phyloP scores from a whole-genome alignment of 35 echinoderm and acorn worm genomes.

The Eucidaris tribuloides region DNA sequence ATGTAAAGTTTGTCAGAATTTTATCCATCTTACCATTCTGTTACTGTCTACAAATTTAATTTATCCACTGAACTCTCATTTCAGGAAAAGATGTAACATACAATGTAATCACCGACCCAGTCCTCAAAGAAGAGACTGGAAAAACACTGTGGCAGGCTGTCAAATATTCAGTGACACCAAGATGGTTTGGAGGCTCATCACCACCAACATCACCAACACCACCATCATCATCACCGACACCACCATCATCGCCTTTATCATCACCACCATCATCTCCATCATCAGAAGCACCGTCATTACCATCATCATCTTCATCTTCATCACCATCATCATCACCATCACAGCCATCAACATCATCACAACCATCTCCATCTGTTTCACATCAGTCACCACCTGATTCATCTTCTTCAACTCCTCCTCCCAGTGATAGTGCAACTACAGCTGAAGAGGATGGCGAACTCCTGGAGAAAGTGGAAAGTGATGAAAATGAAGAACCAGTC shows the following conservation, averaged over 20 bases:
- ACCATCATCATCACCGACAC: not conserved
- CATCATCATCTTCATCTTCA: not conserved
- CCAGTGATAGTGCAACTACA: not conserved
- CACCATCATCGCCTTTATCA: not conserved
- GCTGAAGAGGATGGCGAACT: not conserved
- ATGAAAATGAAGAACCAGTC: not conserved
- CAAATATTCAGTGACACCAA: conserved; percentile 49
- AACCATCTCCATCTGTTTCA: not conserved
- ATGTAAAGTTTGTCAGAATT: not conserved
- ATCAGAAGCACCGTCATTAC: not conserved
- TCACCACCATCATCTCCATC: not conserved
- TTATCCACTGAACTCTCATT: not conserved
- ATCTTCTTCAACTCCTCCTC: not conserved
- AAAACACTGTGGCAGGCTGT: conserved; percentile 70
- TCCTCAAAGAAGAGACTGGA: conserved; percentile 67
- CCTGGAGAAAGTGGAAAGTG: not conserved
- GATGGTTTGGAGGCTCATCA: conserved; percentile 50
- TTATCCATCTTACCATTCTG: not conserved
- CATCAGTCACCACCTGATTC: not conserved
- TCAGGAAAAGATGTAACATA: conserved; percentile 76
- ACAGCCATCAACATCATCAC: not conserved
- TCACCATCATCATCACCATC: not conserved
- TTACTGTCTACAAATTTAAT: not conserved
- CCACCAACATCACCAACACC: not conserved
- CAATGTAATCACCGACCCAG: conserved; percentile 71